Base-by-base conservation (phyloP, 2,888 invertebrate species). In the Diloba caeruleocephala region DNA sequence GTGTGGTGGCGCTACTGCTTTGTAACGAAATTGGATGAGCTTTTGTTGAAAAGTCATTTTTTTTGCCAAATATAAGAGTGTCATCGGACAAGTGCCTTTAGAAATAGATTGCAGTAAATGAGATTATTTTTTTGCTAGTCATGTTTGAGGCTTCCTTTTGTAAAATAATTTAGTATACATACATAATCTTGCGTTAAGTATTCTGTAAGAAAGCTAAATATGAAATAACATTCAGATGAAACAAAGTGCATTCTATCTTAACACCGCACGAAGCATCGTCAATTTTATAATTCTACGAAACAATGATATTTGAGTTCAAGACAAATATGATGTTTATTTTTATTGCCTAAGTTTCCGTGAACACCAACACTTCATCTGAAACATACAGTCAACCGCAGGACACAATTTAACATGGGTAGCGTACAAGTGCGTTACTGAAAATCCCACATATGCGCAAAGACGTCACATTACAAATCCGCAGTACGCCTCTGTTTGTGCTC, bases 1-100 rank as follows among this genome's bases (percentile, higher is more conserved):
- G 80, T 81, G 67, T 78, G 84, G 87, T 92, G 92, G 92, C 92
- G 92, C 92, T 93, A 88, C 87, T 71, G 71, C 84, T 82, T 87
- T 85, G 84, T 88, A 64, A 62, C 67, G 57, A 74, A 82, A 80
- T 79, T 71, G 79, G 79, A 79, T 79, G 71, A 80, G 60, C 68
- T 54, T 74, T 81, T 81, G 78, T 80, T 64, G 74, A 71, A 78
- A 88, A 90, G 89, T 89, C 88, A 88, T 68, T 81, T 89, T 91
- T 90, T 89, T 79, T 70, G 55, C 49, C 49, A 66, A 69, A 62
- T 75, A 74, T 78, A 77, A 82, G 79, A 79, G 80, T 84, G 82
- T 87, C 82, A 85, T 71, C 80, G 80, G 79, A 80, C 72, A 78
- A 78, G 79, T 80, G 82, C 76, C 74, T 79, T 81, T 76, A 42